Evolutionary conservation across 35 echinoderm and acorn worm species (phyloP).

Genomic region (Stichopus chloronotus): DNA sequence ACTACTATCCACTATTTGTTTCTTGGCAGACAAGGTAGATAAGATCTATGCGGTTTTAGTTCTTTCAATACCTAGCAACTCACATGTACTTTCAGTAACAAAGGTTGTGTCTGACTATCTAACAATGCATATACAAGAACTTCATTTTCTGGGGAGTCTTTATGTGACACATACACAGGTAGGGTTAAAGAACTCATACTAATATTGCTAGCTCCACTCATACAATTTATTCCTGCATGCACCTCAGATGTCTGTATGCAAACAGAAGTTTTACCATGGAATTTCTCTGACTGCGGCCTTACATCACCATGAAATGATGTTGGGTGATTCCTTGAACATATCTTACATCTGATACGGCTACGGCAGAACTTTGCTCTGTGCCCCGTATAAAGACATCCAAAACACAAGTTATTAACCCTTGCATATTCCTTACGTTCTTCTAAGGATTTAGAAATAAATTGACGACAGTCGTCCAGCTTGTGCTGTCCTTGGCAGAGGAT

Average conservation of each 20-base stretch:
- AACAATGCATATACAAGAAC: background rate
- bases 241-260: background rate
- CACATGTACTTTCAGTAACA: background rate
- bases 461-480: background rate
- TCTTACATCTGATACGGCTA: background rate
- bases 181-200: slow-evolving; percentile 27
- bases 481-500: background rate
- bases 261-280: background rate
- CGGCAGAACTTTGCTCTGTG: background rate
- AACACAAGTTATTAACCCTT: background rate
- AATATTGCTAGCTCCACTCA: background rate
- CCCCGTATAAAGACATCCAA: background rate
- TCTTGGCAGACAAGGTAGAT: background rate
- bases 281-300: background rate
- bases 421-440: slow-evolving; percentile 10
- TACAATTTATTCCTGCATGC: background rate
- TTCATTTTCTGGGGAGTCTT: background rate
- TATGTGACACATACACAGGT: slow-evolving; percentile 26
- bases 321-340: slow-evolving; percentile 1
- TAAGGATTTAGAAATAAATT: background rate
- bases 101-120: slow-evolving; percentile 46
- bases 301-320: slow-evolving; percentile 22
- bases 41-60: background rate
- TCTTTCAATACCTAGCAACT: slow-evolving; percentile 23
- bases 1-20: slow-evolving; percentile 16